Conservation (phyloP, 2,113 vertebrate genomes). For the Elephantulus edwardii region DNA sequence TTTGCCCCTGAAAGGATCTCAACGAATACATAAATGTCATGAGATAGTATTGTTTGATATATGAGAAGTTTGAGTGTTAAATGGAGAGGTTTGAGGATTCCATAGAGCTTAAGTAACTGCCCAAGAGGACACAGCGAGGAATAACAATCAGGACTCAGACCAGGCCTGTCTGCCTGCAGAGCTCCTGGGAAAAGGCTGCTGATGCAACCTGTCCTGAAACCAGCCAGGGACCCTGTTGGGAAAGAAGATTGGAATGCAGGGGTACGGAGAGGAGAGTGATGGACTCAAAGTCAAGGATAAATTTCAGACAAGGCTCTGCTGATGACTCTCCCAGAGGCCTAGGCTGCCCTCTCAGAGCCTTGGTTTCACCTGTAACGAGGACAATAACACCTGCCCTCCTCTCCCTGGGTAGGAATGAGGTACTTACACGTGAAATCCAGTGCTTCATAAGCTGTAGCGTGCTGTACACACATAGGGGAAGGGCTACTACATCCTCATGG, state of each 20-base stretch:
- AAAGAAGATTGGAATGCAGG: not conserved
- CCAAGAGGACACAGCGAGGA: not conserved
- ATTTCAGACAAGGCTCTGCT: not conserved
- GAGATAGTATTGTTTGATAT: not conserved
- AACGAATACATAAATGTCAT: not conserved
- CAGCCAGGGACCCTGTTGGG: not conserved
- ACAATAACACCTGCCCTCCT: not conserved
- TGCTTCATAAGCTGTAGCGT: not conserved
- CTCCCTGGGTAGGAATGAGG: not conserved
- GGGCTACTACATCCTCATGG: not conserved
- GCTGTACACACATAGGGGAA: not conserved
- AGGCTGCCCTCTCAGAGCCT: not conserved
- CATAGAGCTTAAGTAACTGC: not conserved
- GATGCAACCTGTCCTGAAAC: not conserved
- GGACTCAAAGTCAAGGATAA: not conserved
- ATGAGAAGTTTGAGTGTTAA: not conserved
- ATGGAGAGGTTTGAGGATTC: not conserved
- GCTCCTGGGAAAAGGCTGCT: not conserved
- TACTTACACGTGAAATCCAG: not conserved
- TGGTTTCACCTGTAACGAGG: not conserved
- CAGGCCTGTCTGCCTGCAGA: not conserved
- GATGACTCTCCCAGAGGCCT: not conserved
- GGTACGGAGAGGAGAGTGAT: not conserved
- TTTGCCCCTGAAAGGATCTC: not conserved
- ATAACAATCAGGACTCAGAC: not conserved